Evolutionary conservation across 1,140 invertebrate species (phyloP), one percentile per base, ranked within the genome.

Genomic region (Drosophila aff.): DNA sequence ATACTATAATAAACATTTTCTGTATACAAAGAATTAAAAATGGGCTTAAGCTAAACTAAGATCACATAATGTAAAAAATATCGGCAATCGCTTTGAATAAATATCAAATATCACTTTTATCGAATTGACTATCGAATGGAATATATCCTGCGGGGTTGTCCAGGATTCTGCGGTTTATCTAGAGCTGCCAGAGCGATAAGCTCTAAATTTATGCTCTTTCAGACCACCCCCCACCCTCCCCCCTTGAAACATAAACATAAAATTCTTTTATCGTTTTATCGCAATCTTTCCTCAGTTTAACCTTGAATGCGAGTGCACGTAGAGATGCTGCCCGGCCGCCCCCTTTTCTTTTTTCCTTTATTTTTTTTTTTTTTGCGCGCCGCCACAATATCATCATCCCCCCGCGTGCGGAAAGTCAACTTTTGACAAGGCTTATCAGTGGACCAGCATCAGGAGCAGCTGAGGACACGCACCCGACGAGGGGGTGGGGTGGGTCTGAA

Each of bases 291-390:
- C 81, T 73, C 79, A 81, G 84, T 89, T 87, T 84, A 87, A 84
- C 84, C 84, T 89, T 87, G 84, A 89, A 83, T 87, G 84, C 84
- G 80, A 69, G 43, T 83, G 84, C 84, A 87, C 80, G 84, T 78
- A 57, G 53, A 40, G 53, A 57, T 40, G 64, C 46, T 36, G 52
- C 18, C 33, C 21, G 33, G 15, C 36, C 53, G 21, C 63, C 41
- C 61, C 47, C 49, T 63, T 40, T 62, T 31, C 5, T 13, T 31
- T 10, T 23, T 26, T 8, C 7, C 11, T 1, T 26, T n/a, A 15
- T 13, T 18, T 15, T n/a, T 15, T 26, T 40, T 43, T 59, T 63
- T 38, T 63, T 4, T 18, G 43, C 64, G 23, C 46, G 18, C 38
- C 52, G 33, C 38, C 68, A 57, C 68, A 50, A 53, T 61, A 38